phyloP scores from a whole-genome alignment of 2,113 vertebrate genomes.

The Odontesthes bonariensis region DNA sequence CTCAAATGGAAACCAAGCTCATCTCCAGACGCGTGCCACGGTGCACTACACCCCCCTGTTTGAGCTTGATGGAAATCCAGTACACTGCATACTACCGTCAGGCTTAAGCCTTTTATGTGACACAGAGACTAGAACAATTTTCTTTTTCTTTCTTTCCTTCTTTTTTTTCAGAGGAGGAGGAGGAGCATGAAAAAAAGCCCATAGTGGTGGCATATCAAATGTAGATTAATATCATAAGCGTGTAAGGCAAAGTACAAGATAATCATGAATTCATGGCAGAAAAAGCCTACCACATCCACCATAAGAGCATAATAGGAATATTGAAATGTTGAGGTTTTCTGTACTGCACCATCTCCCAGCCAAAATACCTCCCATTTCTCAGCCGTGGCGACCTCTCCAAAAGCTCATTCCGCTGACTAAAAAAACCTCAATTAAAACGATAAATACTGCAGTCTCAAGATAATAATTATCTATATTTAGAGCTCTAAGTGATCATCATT shows the following conservation, averaged over 20 bases:
- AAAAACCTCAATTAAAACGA: slow-evolving; percentile 74
- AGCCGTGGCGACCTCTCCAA: slow-evolving; percentile 60
- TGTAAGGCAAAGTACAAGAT: slow-evolving; percentile 23
- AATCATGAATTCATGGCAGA: slow-evolving; percentile 36
- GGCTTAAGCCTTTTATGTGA: slow-evolving; percentile 46
- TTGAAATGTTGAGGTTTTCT: slow-evolving; percentile 63
- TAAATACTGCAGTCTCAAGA: slow-evolving; percentile 64
- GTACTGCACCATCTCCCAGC: slow-evolving; percentile 42
- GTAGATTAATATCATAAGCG: background rate
- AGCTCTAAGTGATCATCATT: slow-evolving; percentile 71
- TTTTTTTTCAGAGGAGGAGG: too few relatives aligned
- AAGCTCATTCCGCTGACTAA: slow-evolving; percentile 58
- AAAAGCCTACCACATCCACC: slow-evolving; percentile 39
- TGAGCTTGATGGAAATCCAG: slow-evolving; percentile 49
- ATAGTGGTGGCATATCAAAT: background rate
- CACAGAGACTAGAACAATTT: slow-evolving; percentile 22
- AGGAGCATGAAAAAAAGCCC: too few relatives aligned
- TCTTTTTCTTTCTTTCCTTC: background rate
- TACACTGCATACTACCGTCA: slow-evolving; percentile 57
- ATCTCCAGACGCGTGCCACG: slow-evolving; percentile 62
- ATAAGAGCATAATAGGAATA: slow-evolving; percentile 53
- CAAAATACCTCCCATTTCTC: slow-evolving; percentile 66
- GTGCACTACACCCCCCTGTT: slow-evolving; percentile 30
- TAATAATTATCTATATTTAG: slow-evolving; percentile 75
- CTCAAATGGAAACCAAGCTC: slow-evolving; percentile 61